Evolutionary conservation across 1,140 invertebrate species (phyloP).

Genomic region (Coboldia fuscipes): DNA sequence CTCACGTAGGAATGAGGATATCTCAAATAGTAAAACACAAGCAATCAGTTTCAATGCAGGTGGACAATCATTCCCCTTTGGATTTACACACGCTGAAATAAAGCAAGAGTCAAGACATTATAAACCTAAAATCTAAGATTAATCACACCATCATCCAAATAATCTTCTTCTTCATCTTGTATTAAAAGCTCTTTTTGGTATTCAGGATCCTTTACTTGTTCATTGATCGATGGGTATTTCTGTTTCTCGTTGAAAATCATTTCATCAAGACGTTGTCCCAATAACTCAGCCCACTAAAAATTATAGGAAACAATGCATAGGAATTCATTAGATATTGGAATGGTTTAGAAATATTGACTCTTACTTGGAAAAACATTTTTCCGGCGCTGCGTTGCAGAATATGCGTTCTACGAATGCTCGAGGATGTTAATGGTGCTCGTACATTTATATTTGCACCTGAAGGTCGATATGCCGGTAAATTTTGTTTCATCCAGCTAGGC

Average conservation of each 20-base stretch:
- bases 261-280: constrained; percentile 74
- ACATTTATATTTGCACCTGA: constrained; percentile 34
- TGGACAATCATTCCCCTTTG: constrained; percentile 69
- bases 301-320: no score
- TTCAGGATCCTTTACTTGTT: constrained; percentile 54
- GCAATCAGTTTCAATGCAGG: constrained; percentile 79
- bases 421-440: constrained; percentile 23
- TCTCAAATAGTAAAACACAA: constrained; percentile 83
- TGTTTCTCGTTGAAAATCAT: constrained; percentile 53
- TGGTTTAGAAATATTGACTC: constrained; percentile 1
- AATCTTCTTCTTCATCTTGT: constrained; percentile 95
- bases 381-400: constrained; percentile 79
- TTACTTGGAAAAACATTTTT: constrained; percentile 87
- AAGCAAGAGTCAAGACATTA: constrained; percentile 5
- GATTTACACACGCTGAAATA: constrained; percentile 60
- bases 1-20: constrained; percentile 91
- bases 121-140: not conserved
- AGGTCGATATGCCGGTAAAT: constrained; percentile 54
- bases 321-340: no score
- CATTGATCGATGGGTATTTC: constrained; percentile 40
- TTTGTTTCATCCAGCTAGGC: constrained; percentile 88
- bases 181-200: constrained; percentile 66
- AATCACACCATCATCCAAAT: constrained; percentile 75
- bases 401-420: constrained; percentile 48
- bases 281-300: constrained; percentile 29